Conservation (phyloP, 2,797 vertebrate genomes). For the Cercopithecus petaurista region DNA sequence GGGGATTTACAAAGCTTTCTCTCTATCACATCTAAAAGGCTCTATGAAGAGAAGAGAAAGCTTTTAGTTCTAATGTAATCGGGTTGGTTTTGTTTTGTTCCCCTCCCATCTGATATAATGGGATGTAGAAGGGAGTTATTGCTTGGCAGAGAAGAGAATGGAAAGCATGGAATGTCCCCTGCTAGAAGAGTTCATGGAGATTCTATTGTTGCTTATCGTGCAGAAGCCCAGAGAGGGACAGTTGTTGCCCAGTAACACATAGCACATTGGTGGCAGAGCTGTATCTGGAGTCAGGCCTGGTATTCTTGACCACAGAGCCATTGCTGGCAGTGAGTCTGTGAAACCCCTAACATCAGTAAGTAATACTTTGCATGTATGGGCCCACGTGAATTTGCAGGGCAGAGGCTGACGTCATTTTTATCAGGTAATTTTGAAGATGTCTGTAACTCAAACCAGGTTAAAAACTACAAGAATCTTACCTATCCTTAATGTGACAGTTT, state of each 20-base stretch:
- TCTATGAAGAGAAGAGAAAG: slow-evolving; percentile 77
- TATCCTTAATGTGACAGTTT: background rate
- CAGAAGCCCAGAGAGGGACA: background rate
- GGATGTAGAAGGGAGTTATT: slow-evolving; percentile 78
- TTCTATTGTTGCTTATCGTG: background rate
- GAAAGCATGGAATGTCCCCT: slow-evolving; percentile 47
- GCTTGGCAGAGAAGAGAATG: slow-evolving; percentile 71
- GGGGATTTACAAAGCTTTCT: slow-evolving; percentile 82
- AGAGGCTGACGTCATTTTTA: background rate
- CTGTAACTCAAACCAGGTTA: background rate
- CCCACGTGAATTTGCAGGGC: background rate
- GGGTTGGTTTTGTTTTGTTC: background rate
- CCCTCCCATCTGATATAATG: slow-evolving; percentile 58
- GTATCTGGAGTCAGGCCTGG: background rate
- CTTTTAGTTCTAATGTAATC: slow-evolving; percentile 74
- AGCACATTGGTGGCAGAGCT: background rate
- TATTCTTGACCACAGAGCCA: background rate
- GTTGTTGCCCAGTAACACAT: background rate
- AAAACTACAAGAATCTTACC: background rate
- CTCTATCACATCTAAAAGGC: slow-evolving; percentile 75
- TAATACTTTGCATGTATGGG: background rate
- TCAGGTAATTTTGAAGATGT: background rate
- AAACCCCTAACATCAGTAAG: background rate
- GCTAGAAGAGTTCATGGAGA: slow-evolving; percentile 45
- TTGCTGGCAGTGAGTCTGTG: background rate